Evolutionary conservation across 1,140 invertebrate genomes (phyloP), one percentile per base, ranked within the genome.

Genomic region (Amphibalanus amphitrite): DNA sequence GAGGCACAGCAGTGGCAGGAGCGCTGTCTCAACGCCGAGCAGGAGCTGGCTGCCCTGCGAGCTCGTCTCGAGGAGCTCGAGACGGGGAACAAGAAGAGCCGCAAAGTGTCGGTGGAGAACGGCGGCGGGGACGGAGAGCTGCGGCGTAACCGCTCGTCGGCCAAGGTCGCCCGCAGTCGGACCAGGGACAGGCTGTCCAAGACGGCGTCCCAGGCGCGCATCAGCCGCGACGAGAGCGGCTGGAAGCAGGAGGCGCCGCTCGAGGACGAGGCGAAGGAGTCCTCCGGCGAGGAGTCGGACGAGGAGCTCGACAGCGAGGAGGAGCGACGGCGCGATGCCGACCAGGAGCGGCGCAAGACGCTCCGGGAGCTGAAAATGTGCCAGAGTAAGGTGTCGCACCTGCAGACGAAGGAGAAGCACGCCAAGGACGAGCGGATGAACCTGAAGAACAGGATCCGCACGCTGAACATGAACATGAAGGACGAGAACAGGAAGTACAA

Each of bases 401-500:
- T 67, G 28, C 28, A 67, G 26, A 67, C 65, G 10, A 67, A 67
- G 65, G 65, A 28, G 65, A 67, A 67, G 28, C 65, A 67, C 28
- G 65, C 65, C 23, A 67, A 67, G 65, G 65, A 67, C n/a, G 65
- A 67, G n/a, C 20, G 65, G 3, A 17, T 67, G n/a, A 26, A 67
- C 65, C 23, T 67, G 65, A 67, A 67, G 23, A 67, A 67, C n/a
- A n/a, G 65, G 6, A 67, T 67, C 28, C 20, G n/a, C 6, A 28
- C 65, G 8, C 65, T 67, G 23, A 67, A 26, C 10, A 3, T 20
- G 10, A 67, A 28, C n/a, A 67, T 67, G 28, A 67, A 28, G 23
- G 65, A 67, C 28, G 65, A 67, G n/a, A 67, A 67, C 28, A 20
- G 65, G 28, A 67, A 67, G n/a, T 67, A 28, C n/a, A 67, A 67